phyloP scores from a whole-genome alignment of 2,113 vertebrate genomes.

The Nipponia nippon region DNA sequence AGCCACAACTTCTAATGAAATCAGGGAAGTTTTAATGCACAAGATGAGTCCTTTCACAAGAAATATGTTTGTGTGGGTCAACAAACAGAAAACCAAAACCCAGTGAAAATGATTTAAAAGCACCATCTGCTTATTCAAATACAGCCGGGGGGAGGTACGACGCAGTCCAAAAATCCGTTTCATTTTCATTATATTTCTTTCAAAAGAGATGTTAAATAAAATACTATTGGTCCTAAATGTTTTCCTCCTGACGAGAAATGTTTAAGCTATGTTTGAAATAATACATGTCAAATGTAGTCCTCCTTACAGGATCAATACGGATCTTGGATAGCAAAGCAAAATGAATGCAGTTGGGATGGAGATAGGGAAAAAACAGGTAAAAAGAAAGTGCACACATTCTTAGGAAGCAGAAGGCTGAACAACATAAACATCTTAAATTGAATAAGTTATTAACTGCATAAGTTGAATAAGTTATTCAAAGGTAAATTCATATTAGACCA shows the following conservation, averaged over 20 bases:
- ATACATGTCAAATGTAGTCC: neutral
- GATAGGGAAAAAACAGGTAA: neutral
- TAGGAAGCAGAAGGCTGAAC: neutral
- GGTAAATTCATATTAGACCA: neutral
- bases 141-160: neutral
- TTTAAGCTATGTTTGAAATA: neutral
- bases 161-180: neutral
- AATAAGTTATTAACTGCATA: neutral
- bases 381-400: neutral
- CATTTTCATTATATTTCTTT: constrained; percentile 13
- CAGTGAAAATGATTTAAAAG: constrained; percentile 6
- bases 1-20: neutral
- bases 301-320: neutral
- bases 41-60: neutral
- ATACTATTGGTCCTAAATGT: neutral
- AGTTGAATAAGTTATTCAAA: neutral
- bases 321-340: neutral
- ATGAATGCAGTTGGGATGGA: neutral
- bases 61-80: neutral
- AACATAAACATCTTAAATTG: neutral
- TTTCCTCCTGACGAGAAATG: neutral
- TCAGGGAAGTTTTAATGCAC: neutral
- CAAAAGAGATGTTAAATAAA: constrained; percentile 7
- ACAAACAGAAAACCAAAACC: neutral
- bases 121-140: constrained; percentile 7